Conservation (phyloP, 2,797 vertebrate species). For the Spondyliosoma cantharus region DNA sequence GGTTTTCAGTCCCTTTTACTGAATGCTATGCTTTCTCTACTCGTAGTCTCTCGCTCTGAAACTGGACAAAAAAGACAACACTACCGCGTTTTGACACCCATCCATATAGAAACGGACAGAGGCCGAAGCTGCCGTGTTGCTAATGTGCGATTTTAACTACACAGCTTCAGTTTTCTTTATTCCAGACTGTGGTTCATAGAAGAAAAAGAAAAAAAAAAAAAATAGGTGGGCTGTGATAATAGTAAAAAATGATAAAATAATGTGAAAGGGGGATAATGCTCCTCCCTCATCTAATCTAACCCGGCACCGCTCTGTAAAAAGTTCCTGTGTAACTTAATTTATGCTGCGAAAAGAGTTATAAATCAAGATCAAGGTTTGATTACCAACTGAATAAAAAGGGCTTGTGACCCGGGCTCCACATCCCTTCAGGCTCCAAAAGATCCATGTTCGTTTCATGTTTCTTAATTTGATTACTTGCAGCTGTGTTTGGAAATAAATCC, state of each 20-base stretch:
- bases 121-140: background rate
- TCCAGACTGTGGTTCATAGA: background rate
- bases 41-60: background rate
- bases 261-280: background rate
- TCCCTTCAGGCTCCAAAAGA: too few species aligned
- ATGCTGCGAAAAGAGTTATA: background rate
- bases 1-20: background rate
- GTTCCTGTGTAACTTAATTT: background rate
- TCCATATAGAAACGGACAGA: background rate
- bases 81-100: background rate
- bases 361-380: background rate
- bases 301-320: background rate
- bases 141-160: background rate
- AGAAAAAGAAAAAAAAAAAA: background rate
- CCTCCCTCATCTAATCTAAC: background rate
- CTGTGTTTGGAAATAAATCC: background rate
- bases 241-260: background rate
- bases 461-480: background rate
- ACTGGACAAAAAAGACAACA: background rate
- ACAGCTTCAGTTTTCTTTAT: background rate
- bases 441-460: too few species aligned
- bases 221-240: background rate
- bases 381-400: background rate
- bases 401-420: too few species aligned
- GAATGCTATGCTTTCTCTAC: background rate